These are phyloP conservation scores for Acheta domesticus DNA, from an alignment of 2,888 invertebrate species.

Conservation along the genomic window DNA sequence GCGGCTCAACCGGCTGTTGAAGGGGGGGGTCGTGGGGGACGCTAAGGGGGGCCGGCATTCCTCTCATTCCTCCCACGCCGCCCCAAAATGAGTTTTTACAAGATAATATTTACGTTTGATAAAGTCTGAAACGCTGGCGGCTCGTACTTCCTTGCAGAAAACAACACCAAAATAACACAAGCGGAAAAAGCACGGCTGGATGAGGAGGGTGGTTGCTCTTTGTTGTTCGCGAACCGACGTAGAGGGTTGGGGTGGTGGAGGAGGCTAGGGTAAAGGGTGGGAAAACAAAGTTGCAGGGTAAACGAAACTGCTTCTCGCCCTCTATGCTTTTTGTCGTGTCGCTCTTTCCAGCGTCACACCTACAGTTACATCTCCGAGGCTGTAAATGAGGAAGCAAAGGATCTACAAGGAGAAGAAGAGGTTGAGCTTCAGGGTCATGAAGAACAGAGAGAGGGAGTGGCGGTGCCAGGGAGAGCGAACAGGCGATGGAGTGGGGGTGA, in stretches of 20 bases:
- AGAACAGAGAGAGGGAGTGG: no score
- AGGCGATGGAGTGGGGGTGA: no score
- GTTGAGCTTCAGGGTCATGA: no score
- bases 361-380: no score
- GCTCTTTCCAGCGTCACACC: no score
- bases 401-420: no score
- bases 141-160: constrained; percentile 4
- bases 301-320: neutral
- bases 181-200: neutral
- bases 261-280: neutral
- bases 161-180: constrained; percentile 4
- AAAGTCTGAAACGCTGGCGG: neutral
- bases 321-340: no score
- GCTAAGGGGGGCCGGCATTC: neutral
- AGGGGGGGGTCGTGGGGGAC: no score
- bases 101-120: constrained; percentile 18
- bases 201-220: neutral
- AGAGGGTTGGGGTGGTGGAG: neutral
- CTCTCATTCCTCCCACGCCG: neutral
- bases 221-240: neutral
- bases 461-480: no score
- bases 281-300: neutral
- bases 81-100: constrained; percentile 8
- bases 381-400: no score
- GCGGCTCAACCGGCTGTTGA: no score